Percentiles rank a stretch among this genome's conserved stretches.
Conservation (phyloP, 2,113 vertebrate genomes). For the Tringa solitaria region DNA sequence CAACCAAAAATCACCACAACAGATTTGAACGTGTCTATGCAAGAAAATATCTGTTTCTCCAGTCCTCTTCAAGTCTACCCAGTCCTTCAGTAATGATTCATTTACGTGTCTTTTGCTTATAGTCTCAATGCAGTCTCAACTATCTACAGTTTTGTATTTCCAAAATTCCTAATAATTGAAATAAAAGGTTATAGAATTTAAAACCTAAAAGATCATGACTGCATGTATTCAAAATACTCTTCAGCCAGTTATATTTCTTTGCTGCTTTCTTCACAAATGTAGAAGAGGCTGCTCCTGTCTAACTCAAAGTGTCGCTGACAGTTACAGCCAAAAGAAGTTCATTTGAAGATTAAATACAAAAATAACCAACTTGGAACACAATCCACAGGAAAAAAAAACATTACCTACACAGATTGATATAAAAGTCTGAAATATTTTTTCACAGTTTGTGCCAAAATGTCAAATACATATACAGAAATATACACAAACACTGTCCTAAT, state of each 20-base stretch:
- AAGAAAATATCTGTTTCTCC: background rate
- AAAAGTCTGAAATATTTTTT: background rate
- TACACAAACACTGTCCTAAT: fast-evolving
- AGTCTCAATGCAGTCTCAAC: background rate
- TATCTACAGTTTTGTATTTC: background rate
- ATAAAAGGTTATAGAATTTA: background rate
- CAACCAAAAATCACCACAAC: background rate
- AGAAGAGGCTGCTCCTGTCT: background rate
- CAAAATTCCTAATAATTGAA: background rate
- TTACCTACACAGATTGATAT: background rate
- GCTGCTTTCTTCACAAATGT: background rate
- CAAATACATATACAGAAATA: background rate
- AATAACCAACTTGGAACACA: background rate
- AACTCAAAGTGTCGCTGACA: background rate
- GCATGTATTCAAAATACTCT: background rate
- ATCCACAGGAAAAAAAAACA: background rate
- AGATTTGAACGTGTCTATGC: background rate
- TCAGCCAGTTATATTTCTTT: background rate
- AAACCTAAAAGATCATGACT: background rate
- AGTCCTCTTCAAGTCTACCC: background rate
- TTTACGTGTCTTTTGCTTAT: background rate
- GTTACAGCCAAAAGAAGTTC: background rate
- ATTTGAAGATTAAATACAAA: background rate
- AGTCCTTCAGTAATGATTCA: background rate
- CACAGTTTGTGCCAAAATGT: background rate